Percentiles rank a stretch among this genome's conserved stretches.
Evolutionary conservation across 2,797 vertebrate genomes (phyloP).

Genomic region (Telmatherina bonti): DNA sequence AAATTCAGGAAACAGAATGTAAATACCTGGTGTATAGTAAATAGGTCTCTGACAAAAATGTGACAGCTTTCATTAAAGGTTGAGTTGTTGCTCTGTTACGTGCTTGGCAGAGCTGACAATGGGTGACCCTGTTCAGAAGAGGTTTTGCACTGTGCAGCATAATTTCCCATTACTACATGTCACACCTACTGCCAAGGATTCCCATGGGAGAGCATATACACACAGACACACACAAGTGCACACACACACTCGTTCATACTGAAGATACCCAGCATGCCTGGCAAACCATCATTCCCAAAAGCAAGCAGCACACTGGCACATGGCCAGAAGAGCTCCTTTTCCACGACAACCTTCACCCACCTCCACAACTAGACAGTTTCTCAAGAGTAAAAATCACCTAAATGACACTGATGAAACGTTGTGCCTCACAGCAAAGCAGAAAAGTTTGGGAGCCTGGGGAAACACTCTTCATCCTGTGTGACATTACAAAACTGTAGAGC

Average conservation of each 20-base stretch:
- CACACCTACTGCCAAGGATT: constrained; percentile 80
- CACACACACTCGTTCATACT: constrained; percentile 45
- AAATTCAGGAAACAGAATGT: constrained; percentile 57
- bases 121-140: constrained; percentile 78
- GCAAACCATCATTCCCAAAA: constrained; percentile 71
- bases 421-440: constrained; percentile 65
- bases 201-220: constrained; percentile 66
- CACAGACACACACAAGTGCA: constrained; percentile 34
- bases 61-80: constrained; percentile 80
- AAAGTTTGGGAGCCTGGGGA: constrained; percentile 74
- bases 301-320: constrained; percentile 70
- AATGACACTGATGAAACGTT: constrained; percentile 79
- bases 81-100: constrained; percentile 69
- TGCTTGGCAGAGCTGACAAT: constrained; percentile 75
- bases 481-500: constrained; percentile 75
- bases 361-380: constrained; percentile 74
- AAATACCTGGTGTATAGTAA: constrained; percentile 67
- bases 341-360: constrained; percentile 78
- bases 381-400: constrained; percentile 78
- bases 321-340: constrained; percentile 72
- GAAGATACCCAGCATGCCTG: constrained; percentile 65
- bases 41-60: constrained; percentile 60
- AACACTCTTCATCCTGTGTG: constrained; percentile 72
- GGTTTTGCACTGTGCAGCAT: constrained; percentile 81
- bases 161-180: constrained; percentile 85